These are phyloP conservation scores for Limonius californicus DNA, from an alignment of 1,140 invertebrate species.

Conservation along the genomic window DNA sequence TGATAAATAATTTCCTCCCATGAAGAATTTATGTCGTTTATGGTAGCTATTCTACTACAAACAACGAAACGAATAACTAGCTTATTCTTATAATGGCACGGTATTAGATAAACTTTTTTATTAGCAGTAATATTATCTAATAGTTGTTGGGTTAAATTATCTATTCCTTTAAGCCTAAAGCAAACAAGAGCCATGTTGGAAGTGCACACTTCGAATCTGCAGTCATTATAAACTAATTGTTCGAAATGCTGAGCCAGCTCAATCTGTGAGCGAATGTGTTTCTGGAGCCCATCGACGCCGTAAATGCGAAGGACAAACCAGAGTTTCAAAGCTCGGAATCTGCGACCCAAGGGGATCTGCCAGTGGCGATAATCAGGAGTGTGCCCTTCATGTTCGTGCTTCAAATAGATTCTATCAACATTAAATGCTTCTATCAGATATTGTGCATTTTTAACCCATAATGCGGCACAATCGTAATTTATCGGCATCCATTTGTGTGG, in stretches of 20 bases:
- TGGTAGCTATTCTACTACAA: too few species aligned
- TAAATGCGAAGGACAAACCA: conserved; percentile 90
- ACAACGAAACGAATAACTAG: too few species aligned
- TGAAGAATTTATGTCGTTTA: too few species aligned
- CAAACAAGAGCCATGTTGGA: conserved; percentile 77
- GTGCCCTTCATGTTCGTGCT: conserved; percentile 62
- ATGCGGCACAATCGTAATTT: conserved; percentile 88
- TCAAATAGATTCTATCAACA: conserved; percentile 88
- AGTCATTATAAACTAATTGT: conserved; percentile 62
- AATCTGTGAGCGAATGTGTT: conserved; percentile 74
- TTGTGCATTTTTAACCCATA: conserved; percentile 82
- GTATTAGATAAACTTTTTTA: too few species aligned
- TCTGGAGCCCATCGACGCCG: conserved; percentile 77
- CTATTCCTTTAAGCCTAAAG: conserved; percentile 77
- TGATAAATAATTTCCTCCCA: too few species aligned
- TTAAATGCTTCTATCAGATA: conserved; percentile 84
- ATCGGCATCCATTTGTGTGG: conserved; percentile 91
- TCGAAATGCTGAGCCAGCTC: conserved; percentile 75
- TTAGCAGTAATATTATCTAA: conserved; percentile 71
- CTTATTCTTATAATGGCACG: too few species aligned
- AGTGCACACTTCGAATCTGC: conserved; percentile 64
- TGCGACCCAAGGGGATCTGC: conserved; percentile 88
- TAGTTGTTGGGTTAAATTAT: conserved; percentile 70
- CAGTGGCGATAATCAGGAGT: conserved; percentile 91
- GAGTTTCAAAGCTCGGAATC: conserved; percentile 89